A percentile compares a stretch with the other conserved stretches of the same genome.
These are phyloP conservation scores for Spisula solida DNA, from an alignment of 2,888 invertebrate genomes.

Conservation along the genomic window DNA sequence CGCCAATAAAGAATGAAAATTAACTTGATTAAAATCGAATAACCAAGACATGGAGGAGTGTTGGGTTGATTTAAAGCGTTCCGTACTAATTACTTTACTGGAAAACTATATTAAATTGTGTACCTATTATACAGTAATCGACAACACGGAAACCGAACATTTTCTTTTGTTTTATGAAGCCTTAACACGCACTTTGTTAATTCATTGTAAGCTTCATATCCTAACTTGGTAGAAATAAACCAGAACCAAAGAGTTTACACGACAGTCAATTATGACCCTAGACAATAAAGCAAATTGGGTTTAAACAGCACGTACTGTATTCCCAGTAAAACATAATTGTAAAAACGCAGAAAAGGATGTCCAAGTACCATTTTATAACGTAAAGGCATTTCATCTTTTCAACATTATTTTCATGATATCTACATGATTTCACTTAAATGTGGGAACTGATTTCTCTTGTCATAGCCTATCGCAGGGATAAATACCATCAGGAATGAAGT, in stretches of 20 bases:
- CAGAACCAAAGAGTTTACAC: neutral
- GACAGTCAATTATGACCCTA: neutral
- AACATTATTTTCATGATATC: no score
- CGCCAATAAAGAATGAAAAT: neutral
- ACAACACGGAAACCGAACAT: neutral
- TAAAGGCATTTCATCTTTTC: no score
- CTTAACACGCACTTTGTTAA: constrained; percentile 19
- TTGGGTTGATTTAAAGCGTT: neutral
- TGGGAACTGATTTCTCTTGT: no score
- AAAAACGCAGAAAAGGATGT: no score
- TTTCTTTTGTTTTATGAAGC: constrained; percentile 13
- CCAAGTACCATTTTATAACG: no score
- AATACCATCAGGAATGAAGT: no score
- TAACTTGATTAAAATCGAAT: neutral
- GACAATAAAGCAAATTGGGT: neutral
- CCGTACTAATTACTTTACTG: neutral
- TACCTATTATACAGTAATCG: neutral
- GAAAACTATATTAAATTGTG: neutral
- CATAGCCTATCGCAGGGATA: no score
- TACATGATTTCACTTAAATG: no score
- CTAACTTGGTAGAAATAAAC: neutral
- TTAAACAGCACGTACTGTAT: neutral
- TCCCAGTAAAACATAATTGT: neutral
- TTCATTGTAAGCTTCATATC: neutral
- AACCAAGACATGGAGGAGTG: neutral